Evolutionary conservation across 1,140 invertebrate genomes (phyloP).

Genomic region (Glossosoma conforme): DNA sequence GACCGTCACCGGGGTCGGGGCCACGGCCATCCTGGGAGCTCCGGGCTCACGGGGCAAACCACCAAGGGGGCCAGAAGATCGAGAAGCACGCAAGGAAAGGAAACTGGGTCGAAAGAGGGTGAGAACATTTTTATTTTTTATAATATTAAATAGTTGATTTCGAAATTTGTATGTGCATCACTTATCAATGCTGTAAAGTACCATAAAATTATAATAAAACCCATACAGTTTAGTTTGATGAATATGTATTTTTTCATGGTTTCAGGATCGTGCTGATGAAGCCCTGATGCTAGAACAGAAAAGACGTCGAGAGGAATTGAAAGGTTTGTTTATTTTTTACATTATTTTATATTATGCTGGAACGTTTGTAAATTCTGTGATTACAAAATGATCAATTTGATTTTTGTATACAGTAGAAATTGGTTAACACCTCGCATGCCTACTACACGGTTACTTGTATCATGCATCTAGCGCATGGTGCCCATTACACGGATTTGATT

Average conservation of each 20-base stretch:
- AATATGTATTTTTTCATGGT: conserved; percentile 15
- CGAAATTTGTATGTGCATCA: neutral
- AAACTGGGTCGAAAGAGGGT: conserved; percentile 71
- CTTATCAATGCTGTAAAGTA: neutral
- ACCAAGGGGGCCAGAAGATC: conserved; percentile 55
- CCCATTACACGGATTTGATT: too few species aligned
- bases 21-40: conserved; percentile 48
- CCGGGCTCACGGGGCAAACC: conserved; percentile 36
- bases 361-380: too few species aligned
- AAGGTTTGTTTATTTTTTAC: conserved; percentile 52
- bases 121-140: conserved; percentile 25
- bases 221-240: conserved; percentile 9
- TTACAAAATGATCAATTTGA: too few species aligned
- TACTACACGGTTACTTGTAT: too few species aligned
- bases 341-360: too few species aligned
- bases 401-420: too few species aligned
- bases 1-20: conserved; percentile 61
- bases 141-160: neutral
- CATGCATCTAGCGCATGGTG: too few species aligned
- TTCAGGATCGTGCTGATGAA: conserved; percentile 66
- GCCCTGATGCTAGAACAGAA: conserved; percentile 61
- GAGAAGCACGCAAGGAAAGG: conserved; percentile 68
- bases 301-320: conserved; percentile 66
- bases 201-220: neutral
- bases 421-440: too few species aligned